Evolutionary conservation across 2,797 vertebrate species (phyloP).

Genomic region (Enteromius thamalakanensis): DNA sequence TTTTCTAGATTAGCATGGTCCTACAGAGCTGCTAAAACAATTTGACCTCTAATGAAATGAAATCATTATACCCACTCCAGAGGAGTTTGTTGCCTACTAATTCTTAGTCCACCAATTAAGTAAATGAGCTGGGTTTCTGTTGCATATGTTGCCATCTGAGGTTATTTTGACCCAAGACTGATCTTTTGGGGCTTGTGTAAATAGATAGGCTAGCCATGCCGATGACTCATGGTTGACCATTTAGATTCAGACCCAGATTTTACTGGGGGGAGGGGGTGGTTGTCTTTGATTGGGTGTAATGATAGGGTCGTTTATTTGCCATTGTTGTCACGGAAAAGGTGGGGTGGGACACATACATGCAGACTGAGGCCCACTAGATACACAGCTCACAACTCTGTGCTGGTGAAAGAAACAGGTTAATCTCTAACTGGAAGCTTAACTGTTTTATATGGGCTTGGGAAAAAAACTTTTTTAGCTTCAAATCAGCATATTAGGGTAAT

Average conservation of each 20-base stretch:
- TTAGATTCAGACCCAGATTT: conserved; percentile 34
- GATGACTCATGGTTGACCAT: conserved; percentile 39
- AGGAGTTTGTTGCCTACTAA: conserved; percentile 44
- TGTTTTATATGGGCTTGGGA: not conserved
- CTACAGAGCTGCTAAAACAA: conserved; percentile 65
- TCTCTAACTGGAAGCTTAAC: not conserved
- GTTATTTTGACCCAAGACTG: not conserved
- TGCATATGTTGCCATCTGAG: conserved; percentile 8
- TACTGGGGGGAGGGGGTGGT: conserved; percentile 4
- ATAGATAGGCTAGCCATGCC: conserved; percentile 20
- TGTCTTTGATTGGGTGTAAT: conserved; percentile 52
- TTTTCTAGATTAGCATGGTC: conserved; percentile 65
- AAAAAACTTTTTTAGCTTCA: not conserved
- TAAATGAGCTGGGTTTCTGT: conserved; percentile 19
- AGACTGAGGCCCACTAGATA: conserved; percentile 36
- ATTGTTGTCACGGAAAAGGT: conserved; percentile 54
- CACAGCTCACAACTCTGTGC: not conserved
- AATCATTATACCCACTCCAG: conserved; percentile 52
- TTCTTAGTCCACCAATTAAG: conserved; percentile 22
- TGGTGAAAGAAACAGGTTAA: conserved; percentile 27
- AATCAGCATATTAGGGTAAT: not conserved
- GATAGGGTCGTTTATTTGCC: conserved; percentile 51
- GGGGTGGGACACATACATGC: conserved; percentile 3
- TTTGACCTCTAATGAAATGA: conserved; percentile 27
- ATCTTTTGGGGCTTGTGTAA: conserved; percentile 29